phyloP scores from a whole-genome alignment of 2,113 vertebrate species.

The Toxostoma redivivum region DNA sequence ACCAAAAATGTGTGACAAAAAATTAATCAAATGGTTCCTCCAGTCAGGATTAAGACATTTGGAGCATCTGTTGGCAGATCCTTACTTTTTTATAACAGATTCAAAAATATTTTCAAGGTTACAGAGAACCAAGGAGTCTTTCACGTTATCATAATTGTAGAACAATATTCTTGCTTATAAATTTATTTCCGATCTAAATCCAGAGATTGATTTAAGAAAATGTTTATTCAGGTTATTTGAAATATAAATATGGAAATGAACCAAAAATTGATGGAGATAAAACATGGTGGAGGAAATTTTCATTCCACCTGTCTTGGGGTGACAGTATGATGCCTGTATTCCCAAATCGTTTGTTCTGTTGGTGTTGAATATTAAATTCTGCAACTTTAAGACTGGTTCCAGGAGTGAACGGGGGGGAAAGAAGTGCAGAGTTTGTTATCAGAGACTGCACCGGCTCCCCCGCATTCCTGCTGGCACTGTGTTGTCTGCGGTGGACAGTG shows the following conservation, averaged over 20 bases:
- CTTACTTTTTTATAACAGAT: not conserved
- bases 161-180: not conserved
- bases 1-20: not conserved
- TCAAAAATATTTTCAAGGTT: not conserved
- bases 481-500: too few species aligned
- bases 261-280: not conserved
- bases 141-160: not conserved
- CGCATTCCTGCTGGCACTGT: too few species aligned
- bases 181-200: not conserved
- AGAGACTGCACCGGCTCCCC: too few species aligned
- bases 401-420: too few species aligned
- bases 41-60: not conserved
- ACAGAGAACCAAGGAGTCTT: not conserved
- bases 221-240: not conserved
- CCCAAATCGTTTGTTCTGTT: too few species aligned
- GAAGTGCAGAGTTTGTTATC: too few species aligned
- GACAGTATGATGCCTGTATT: too few species aligned
- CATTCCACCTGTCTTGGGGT: not conserved
- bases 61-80: not conserved
- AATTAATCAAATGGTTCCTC: not conserved
- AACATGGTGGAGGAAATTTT: not conserved
- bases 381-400: too few species aligned
- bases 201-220: not conserved
- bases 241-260: not conserved
- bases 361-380: too few species aligned